These are phyloP conservation scores for Macheiramphus alcinus DNA, from an alignment of 2,113 vertebrate species.

Conservation along the genomic window DNA sequence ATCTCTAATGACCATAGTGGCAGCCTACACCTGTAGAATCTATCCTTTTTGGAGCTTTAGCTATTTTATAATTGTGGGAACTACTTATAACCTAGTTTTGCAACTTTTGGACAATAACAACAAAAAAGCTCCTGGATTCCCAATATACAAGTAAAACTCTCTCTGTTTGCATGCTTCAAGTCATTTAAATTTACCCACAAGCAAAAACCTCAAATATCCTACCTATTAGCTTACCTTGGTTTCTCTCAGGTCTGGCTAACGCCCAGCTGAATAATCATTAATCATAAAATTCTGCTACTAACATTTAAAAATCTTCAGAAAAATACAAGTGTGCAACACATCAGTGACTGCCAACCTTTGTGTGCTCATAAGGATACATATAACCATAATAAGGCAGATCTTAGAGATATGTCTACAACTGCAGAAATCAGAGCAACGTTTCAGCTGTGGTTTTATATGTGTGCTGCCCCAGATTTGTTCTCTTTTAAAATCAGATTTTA, in stretches of 20 bases:
- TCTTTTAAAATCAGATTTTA: neutral
- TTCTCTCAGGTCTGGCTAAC: neutral
- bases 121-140: neutral
- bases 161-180: neutral
- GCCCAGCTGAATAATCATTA: neutral
- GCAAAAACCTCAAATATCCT: neutral
- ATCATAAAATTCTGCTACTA: neutral
- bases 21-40: neutral
- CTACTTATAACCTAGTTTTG: neutral
- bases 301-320: neutral
- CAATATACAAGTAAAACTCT: neutral
- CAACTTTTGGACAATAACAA: neutral
- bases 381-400: neutral
- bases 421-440: neutral
- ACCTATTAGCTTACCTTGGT: neutral
- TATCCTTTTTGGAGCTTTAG: neutral
- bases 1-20: neutral
- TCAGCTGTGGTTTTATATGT: neutral
- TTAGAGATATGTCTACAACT: neutral
- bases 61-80: neutral
- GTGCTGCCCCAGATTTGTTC: neutral
- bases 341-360: neutral
- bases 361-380: neutral
- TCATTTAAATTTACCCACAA: neutral
- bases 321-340: neutral